phyloP scores from a whole-genome alignment of 2,113 vertebrate species.

The Gymnarchus niloticus region DNA sequence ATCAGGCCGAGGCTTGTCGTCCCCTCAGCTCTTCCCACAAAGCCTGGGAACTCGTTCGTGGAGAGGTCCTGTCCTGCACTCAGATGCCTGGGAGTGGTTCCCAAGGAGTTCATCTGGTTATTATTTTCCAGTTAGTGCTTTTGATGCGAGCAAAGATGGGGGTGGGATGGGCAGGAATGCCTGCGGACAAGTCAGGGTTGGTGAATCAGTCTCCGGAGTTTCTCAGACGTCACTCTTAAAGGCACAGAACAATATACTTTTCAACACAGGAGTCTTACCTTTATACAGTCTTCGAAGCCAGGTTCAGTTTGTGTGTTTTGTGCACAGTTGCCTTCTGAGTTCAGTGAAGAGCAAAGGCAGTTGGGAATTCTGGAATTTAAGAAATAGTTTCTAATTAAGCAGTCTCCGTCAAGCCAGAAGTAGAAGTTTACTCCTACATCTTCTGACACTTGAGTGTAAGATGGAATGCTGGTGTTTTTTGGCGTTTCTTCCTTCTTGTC shows the following conservation, averaged over 20 bases:
- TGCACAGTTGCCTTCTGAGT: neutral
- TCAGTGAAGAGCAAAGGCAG: neutral
- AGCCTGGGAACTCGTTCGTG: neutral
- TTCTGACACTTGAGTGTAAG: neutral
- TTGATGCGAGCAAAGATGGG: neutral
- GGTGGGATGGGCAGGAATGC: neutral
- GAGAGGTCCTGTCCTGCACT: neutral
- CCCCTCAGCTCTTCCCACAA: neutral
- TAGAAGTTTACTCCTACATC: neutral
- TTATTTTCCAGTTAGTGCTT: neutral
- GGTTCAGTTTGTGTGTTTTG: too few relatives aligned
- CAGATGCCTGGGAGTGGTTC: neutral
- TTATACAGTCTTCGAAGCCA: too few relatives aligned
- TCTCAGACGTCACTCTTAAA: neutral
- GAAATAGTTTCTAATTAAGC: neutral
- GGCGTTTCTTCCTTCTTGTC: neutral
- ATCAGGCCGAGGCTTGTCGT: neutral
- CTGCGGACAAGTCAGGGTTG: neutral
- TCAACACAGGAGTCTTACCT: neutral
- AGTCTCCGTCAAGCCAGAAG: neutral
- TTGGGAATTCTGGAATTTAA: neutral
- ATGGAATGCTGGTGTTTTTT: neutral
- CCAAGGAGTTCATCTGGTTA: constrained; percentile 10
- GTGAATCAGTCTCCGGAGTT: neutral
- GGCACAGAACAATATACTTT: neutral